Evolutionary conservation across 2,888 invertebrate genomes (phyloP), one percentile per base, ranked within the genome.

Genomic region (Himalopsyche japonica): DNA sequence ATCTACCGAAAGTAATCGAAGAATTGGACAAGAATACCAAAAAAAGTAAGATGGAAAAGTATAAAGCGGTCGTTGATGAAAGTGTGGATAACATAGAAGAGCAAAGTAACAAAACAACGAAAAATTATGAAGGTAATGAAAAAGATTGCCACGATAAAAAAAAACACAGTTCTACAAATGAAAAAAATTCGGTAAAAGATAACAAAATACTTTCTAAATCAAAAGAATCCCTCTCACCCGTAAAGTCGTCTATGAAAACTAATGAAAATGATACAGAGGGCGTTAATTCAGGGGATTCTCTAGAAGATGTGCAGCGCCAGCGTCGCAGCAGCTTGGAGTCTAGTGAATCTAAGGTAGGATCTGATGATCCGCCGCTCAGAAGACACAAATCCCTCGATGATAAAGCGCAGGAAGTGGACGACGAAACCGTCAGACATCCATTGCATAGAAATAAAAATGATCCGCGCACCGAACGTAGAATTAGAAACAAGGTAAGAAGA

Each of bases 401-500:
- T 30, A 92, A 93, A 86, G 91, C 93, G 84, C 91, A 92, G 87
- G 92, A 92, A 86, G 93, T 93, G 83, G 92, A 93, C 87, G 92
- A 92, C 87, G 93, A 92, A 3, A 91, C 93, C 77, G 93, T 93
- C 78, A 93, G 93, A 88, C 93, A 93, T 34, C 27, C n/a, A 15
- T 78, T 77, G 6, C 91, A 90, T 87, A 89, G 89, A 86, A 93
- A 93, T 34, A 90, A 89, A 82, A 90, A 90, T 84, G 94, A 94
- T 87, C 92, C 93, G 20, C 92, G 94, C 80, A 89, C 92, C 37
- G 94, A 94, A 88, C 92, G 94, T 79, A 92, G 94, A 88, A 95
- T 94, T 88, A 92, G 94, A 87, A 95, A 95, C 90, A 95, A 94
- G 92, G 94, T 94, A 90, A 88, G 20, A 7, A 30, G 64, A 10